A percentile compares a stretch with the other conserved stretches of the same genome.
These are phyloP conservation scores for Lasius platythorax DNA, from an alignment of 2,888 invertebrate species.

Conservation along the genomic window DNA sequence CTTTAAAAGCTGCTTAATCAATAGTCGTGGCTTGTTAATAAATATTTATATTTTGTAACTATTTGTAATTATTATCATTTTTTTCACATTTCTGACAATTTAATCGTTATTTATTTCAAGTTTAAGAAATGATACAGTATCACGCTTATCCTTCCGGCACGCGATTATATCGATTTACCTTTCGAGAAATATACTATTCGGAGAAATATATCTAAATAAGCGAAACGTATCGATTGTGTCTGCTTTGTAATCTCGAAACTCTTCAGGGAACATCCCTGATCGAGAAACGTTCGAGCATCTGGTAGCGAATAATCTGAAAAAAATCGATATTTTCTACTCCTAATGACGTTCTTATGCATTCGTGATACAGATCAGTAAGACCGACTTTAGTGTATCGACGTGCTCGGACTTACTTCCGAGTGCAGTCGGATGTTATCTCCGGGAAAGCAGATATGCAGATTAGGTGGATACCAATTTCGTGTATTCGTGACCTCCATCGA, in stretches of 20 bases:
- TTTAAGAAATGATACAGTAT: background rate
- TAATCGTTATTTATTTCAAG: background rate
- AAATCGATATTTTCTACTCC: background rate
- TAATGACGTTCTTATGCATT: slow-evolving; percentile 19
- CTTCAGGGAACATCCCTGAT: background rate
- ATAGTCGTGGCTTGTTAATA: background rate
- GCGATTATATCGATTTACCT: background rate
- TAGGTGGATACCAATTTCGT: slow-evolving; percentile 63
- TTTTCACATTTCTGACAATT: background rate
- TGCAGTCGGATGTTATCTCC: slow-evolving; percentile 16
- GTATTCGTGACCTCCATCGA: slow-evolving; percentile 57
- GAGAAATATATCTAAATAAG: background rate
- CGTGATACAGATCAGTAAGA: background rate
- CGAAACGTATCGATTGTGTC: background rate
- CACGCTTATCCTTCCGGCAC: background rate
- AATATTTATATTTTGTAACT: background rate
- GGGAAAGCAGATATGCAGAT: slow-evolving; percentile 63
- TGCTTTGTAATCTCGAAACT: background rate
- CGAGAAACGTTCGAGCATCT: background rate
- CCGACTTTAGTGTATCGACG: slow-evolving; percentile 39
- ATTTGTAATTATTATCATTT: background rate
- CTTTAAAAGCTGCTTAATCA: background rate
- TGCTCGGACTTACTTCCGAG: slow-evolving; percentile 41
- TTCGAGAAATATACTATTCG: background rate
- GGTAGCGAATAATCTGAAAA: background rate